These are phyloP conservation scores for Trichonephila inaurata DNA, from an alignment of 1,140 invertebrate species.

Conservation along the genomic window DNA sequence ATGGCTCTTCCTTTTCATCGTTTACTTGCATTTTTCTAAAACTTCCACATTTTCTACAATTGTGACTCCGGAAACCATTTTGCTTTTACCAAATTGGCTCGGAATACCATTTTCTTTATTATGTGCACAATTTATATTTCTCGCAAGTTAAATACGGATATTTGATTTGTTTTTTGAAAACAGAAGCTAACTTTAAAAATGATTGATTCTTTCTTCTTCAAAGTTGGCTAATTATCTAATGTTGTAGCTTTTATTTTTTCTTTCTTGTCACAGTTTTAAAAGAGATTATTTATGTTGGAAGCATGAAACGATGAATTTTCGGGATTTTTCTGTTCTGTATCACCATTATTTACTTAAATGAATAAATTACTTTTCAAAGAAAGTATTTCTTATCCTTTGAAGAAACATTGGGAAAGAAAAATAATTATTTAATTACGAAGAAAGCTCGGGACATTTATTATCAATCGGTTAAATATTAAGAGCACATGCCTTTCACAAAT, in stretches of 20 bases:
- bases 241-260: background rate
- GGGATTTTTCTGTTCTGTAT: too few relatives aligned
- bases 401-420: too few relatives aligned
- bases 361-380: too few relatives aligned
- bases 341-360: too few relatives aligned
- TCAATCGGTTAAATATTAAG: too few relatives aligned
- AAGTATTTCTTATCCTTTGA: too few relatives aligned
- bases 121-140: background rate
- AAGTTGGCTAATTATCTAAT: background rate
- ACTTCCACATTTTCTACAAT: background rate
- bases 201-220: background rate
- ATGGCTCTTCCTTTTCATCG: background rate
- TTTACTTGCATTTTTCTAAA: background rate
- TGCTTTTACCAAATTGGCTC: background rate
- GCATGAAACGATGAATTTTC: too few relatives aligned
- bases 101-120: background rate
- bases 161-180: too few relatives aligned
- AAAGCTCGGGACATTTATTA: too few relatives aligned
- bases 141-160: too few relatives aligned
- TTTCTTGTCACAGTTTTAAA: background rate
- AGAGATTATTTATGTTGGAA: background rate
- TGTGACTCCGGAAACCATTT: background rate
- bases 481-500: too few relatives aligned
- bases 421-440: too few relatives aligned
- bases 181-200: background rate